Base-by-base conservation (phyloP, 2,888 invertebrate species). In the Hipparchia semele region DNA sequence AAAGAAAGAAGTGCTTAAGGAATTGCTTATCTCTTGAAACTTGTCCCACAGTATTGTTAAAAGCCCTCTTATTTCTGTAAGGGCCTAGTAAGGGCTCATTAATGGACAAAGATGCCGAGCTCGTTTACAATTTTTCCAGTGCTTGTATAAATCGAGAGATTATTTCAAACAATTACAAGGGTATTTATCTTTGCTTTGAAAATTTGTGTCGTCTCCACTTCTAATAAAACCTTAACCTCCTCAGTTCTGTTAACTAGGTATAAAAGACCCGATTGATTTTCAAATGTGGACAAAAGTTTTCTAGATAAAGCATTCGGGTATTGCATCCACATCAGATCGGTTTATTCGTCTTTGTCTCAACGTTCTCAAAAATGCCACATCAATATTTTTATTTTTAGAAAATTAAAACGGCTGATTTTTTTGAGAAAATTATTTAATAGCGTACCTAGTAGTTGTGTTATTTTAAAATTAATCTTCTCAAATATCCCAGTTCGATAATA, bases 61-160 rank as follows among this genome's bases (percentile, higher is more conserved):
- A 80, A 78, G 82, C 82, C 84, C 82, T 77, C 82, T 83, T 83
- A 88, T 90, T 88, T 88, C 83, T 85, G 86, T 87, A 86, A 23
- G 23, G 23, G 23, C 23, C 23, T 23, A 23, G 23, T 39, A 39
- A 86, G 83, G 79, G 80, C 80, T 84, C 84, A 84, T 85, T 88
- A 87, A 89, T 85, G 84, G 81, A 78, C 70, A 71, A 64, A 64
- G 70, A 70, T 62, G 54, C 46, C 62, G 46, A 45, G 62, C 54
- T 33, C 70, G 70, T 64, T 70, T 46, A 70, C 70, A 70, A 70
- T 70, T 70, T 70, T 70, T 70, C 64, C 62, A 64, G 62, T 9
- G 61, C 67, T 62, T 62, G 56, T 71, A 71, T 66, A 70, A 70
- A 70, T 70, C 64, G 70, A 46, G 62, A 54, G 60, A 60, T 69